Base-by-base conservation (phyloP, 2,888 invertebrate genomes). In the Rhingia rostrata region DNA sequence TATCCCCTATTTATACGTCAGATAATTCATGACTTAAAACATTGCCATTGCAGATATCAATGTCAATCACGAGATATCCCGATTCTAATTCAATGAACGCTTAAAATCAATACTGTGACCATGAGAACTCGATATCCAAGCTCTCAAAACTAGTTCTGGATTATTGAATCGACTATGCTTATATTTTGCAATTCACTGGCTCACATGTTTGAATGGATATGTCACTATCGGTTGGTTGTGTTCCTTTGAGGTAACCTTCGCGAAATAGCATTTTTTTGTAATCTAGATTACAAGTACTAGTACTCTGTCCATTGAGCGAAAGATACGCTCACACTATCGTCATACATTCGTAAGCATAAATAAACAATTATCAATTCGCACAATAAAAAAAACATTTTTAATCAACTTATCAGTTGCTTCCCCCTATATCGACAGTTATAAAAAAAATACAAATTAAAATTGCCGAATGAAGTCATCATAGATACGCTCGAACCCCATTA, bases 141-240 rank as follows among this genome's bases (percentile, higher is more conserved):
- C 51, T 66, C 49, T 56, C 35, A 37, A 49, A 72, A 58, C 72
- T n/a, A 64, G 72, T 72, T 72, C 30, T 58, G 9, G 30, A 35
- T 61, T 69, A 45, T 22, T 61, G 35, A 63, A 9, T 35, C 37
- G 45, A 32, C 9, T 22, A 14, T 2, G 22, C 37, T 47, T 14
- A 32, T 32, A 43, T 30, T 39, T 58, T 58, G 30, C 56, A 58
- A 54, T 43, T 22, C 58, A 49, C 51, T 66, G 58, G 22, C 22
- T 22, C 22, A 66, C 64, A 53, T 60, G 47, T 66, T 56, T 70
- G 51, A 70, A 32, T 75, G 56, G 64, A 63, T 64, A 60, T 70
- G 75, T 64, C 81, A 75, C 64, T 60, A 53, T 30, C 33, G 56
- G 58, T 78, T 75, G 1, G 22, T 22, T 53, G 39, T 60, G 60